Base-by-base conservation (phyloP, 1,140 invertebrate genomes). In the Delia radicum region DNA sequence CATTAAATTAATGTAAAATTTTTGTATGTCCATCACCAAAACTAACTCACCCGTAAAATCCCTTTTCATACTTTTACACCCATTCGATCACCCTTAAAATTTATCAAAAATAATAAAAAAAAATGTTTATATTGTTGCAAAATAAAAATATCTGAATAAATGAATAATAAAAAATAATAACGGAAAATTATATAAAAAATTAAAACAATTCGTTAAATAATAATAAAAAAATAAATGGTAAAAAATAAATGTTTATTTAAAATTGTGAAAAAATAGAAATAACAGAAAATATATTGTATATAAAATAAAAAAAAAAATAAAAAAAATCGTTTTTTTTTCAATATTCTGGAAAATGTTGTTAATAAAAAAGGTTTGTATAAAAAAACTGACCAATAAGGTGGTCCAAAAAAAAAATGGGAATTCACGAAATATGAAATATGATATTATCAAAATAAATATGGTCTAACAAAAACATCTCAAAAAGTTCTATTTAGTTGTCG, bases 171-270 rank as follows among this genome's bases (percentile, higher is more conserved):
- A n/a, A n/a, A n/a, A n/a, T n/a, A n/a, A n/a, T n/a, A n/a, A n/a
- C n/a, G n/a, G n/a, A n/a, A 55, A 55, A 55, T 24, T 13, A 29
- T 18, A 33, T 33, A 69, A 69, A 61, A 73, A 73, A 73, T 27
- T 0, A 73, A 29, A 55, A 29, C 5, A 73, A 61, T 73, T 46
- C 72, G 42, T 61, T 48, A 73, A 73, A 55, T 48, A 55, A 55
- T 61, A 55, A 61, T 26, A 37, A 72, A 72, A 28, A 73, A 46
- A 26, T 4, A 48, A 48, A 55, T 13, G 31, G 31, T 46, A n/a
- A 55, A 61, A 73, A 46, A 61, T 55, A 55, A 73, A 73, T 55
- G 37, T 55, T 55, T 55, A 73, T 55, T 42, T 48, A 73, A 73
- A 21, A 48, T 67, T 33, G 63, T 67, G 72, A 55, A 73, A 28